These are phyloP conservation scores for Trachymyrmex cornetzi DNA, from an alignment of 1,140 invertebrate genomes.

Conservation along the genomic window DNA sequence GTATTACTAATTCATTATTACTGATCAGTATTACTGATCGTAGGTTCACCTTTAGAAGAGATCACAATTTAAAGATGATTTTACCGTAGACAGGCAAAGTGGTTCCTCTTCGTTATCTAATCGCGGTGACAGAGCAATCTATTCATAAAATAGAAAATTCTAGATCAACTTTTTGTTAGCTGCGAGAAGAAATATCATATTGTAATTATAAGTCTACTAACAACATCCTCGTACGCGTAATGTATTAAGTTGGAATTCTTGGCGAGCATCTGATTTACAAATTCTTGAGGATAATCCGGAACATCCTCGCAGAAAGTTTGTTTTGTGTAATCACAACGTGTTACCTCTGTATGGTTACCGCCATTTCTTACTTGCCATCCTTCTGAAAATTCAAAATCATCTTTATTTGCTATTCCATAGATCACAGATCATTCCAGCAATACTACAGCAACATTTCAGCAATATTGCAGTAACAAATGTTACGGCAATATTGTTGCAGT, in stretches of 20 bases:
- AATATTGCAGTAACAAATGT: too few species aligned
- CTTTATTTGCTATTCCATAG: background rate
- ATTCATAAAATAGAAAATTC: background rate
- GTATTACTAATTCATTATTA: too few species aligned
- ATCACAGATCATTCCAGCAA: too few species aligned
- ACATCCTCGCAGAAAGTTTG: conserved; percentile 72
- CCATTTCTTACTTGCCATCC: background rate
- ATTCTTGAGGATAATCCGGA: conserved; percentile 72
- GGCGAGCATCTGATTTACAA: conserved; percentile 60
- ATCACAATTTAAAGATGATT: conserved; percentile 17
- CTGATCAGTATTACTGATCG: too few species aligned
- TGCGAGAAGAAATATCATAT: background rate
- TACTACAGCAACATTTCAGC: too few species aligned
- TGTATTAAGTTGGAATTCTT: conserved; percentile 63
- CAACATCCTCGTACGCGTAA: conserved; percentile 67
- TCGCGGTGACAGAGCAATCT: background rate
- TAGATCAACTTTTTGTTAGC: background rate
- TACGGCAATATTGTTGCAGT: too few species aligned
- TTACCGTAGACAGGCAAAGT: conserved; percentile 42
- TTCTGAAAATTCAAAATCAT: background rate
- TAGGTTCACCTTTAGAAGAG: background rate
- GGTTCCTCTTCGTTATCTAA: background rate
- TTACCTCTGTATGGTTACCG: background rate
- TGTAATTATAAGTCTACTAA: conserved; percentile 57
- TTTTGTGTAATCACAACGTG: conserved; percentile 55